Base-by-base conservation (phyloP, 1,140 invertebrate genomes). In the Octopus sinensis region DNA sequence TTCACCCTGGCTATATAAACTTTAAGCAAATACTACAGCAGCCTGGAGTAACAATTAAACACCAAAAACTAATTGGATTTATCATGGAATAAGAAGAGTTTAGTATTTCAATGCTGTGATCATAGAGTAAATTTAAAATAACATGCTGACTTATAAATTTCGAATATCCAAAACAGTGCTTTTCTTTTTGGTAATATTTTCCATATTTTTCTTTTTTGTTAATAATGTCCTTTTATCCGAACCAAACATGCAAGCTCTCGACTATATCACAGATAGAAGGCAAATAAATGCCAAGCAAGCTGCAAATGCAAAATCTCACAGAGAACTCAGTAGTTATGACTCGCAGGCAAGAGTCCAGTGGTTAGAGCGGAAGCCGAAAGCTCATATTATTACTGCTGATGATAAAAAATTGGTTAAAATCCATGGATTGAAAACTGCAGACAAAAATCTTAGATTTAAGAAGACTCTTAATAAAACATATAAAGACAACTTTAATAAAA, bases 141-240 rank as follows among this genome's bases (percentile, higher is more conserved):
- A 13, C 68, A 73, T 73, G 68, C 17, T 73, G 30, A 73, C 68
- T 73, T 73, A 73, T 23, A 73, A 17, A 73, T 17, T 73, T 6
- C 68, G 68, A 73, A 13, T 73, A 6, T 23, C 68, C 13, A 13
- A 73, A 23, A 73, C 17, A 13, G 30, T 73, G 9, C 30, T 73
- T 73, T 73, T 73, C 68, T 73, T 73, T 73, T 73, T 73, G 68
- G 9, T 23, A 6, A 73, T 73, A 9, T 73, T 73, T 73, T 73
- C 17, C 3, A 73, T 73, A 13, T 73, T 23, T 6, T 73, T 73
- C 30, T 73, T 73, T 6, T 13, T 73, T 73, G 68, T 73, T 6
- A 73, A 13, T n/a, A 73, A 73, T 23, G 30, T 73, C 68, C 30
- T 73, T 23, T n/a, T 73, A n/a, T 73, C 68, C 13, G 68, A 73